Evolutionary conservation across 2,888 invertebrate species (phyloP), one percentile per base, ranked within the genome.

Genomic region (Calameuta filiformis): DNA sequence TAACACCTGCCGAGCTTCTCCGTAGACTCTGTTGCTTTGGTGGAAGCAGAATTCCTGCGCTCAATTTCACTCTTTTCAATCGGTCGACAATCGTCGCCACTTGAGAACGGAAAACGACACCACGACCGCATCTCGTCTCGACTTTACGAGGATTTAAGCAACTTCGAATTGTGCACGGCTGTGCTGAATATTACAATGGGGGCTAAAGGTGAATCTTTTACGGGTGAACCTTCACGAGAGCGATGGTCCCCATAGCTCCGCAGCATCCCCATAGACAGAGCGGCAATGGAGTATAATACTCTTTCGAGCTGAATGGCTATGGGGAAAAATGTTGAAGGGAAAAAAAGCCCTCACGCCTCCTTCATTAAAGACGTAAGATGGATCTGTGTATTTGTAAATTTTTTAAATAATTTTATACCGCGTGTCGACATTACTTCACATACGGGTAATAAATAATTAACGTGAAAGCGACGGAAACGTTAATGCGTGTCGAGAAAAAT

Each of bases 21-120:
- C 82, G 79, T 80, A 79, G 79, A 80, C 81, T 79, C 79, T 80
- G 84, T 83, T 4, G 30, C 71, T 30, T 69, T 79, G 84, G 87
- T 23, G 23, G 23, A 56, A 56, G 56, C 56, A 56, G 23, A 56
- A 56, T 56, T 56, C 56, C 56, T 56, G 56, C 56, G 89, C 87
- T 91, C 90, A 90, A 91, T 91, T 91, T 90, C 90, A 91, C 87
- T 90, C 90, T 89, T 90, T 91, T 90, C 87, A 90, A 87, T 81
- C 75, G 84, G 76, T 80, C 86, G 88, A 91, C 91, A 91, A 91
- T 91, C 85, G 90, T 75, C 85, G 81, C 88, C 89, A 90, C 89
- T 91, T 87, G 87, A 90, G 84, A 87, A 80, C 83, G 87, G 80
- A 86, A 89, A 89, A 85, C 86, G 89, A 90, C 88, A 89, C 89